These are phyloP conservation scores for Dolichotis patagonum DNA, from an alignment of 2,113 vertebrate species.

Conservation along the genomic window DNA sequence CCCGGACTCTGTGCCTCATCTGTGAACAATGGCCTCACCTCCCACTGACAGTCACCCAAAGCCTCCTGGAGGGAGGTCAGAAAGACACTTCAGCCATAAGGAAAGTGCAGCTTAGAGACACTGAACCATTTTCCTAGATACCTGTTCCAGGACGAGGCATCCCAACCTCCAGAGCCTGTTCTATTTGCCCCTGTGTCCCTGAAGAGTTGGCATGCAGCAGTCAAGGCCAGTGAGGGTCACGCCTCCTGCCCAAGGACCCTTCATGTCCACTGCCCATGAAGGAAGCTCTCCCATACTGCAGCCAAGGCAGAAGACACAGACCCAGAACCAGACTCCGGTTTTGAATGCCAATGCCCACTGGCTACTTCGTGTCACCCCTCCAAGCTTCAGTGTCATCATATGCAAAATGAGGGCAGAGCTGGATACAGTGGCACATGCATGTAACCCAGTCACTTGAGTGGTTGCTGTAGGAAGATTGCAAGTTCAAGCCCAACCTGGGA, in stretches of 20 bases:
- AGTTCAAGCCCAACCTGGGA: background rate
- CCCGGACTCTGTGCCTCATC: background rate
- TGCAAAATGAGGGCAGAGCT: background rate
- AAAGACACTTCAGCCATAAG: background rate
- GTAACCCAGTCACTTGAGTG: background rate
- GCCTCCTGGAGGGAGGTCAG: background rate
- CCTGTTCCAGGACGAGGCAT: background rate
- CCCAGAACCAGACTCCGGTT: background rate
- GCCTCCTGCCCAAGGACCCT: background rate
- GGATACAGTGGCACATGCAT: background rate
- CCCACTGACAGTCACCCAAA: background rate
- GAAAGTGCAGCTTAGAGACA: background rate
- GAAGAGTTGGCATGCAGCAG: background rate
- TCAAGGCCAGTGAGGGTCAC: background rate
- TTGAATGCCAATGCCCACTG: background rate
- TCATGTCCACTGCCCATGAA: background rate
- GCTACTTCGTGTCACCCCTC: background rate
- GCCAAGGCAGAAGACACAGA: background rate
- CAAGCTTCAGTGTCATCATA: background rate
- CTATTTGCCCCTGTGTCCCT: background rate
- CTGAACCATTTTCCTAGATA: background rate
- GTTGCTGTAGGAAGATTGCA: background rate
- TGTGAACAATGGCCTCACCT: background rate
- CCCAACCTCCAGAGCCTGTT: background rate
- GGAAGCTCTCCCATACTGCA: background rate